Evolutionary conservation across 1,140 invertebrate genomes (phyloP), one percentile per base, ranked within the genome.

Genomic region (Tribolium madens): DNA sequence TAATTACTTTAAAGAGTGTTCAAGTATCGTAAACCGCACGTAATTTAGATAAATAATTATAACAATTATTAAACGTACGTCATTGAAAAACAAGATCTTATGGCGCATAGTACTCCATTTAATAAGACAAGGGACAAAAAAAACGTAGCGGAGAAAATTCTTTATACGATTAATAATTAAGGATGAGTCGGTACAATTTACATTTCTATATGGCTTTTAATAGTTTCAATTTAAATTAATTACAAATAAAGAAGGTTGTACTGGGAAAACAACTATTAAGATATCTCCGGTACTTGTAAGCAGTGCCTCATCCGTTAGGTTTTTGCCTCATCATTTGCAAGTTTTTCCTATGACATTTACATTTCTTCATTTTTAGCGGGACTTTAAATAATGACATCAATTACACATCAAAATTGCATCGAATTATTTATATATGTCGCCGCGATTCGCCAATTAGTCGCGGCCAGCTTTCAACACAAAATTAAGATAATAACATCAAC

Each of bases 211-310:
- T 78, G 57, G 77, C 73, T 50, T 64, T 75, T 53, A 71, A 75
- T 70, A 75, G 68, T 60, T 48, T 78, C 70, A 78, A 78, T 78
- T 78, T 70, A 75, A 74, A 74, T 78, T 78, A 70, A 75, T 75
- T 53, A 60, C 52, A 21, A 75, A 53, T 53, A 75, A 57, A 74
- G 73, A 60, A 74, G 53, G 48, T 74, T 74, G 73, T 74, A 74
- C 73, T 50, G 53, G 73, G 48, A 74, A 74, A 74, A 74, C 73
- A 74, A 74, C 73, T 60, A 74, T 74, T 60, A 74, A 74, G 73
- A 74, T 74, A 74, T 74, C 73, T 74, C 26, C 73, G 52, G 48
- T 74, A 74, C 33, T 12, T 42, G 48, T 21, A 74, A 31, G 42
- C 69, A 21, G 48, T 47, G 36, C 42, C 17, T 42, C 42, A 47